Evolutionary conservation across 2,888 invertebrate species (phyloP).

Genomic region (Calliphora vomitoria): DNA sequence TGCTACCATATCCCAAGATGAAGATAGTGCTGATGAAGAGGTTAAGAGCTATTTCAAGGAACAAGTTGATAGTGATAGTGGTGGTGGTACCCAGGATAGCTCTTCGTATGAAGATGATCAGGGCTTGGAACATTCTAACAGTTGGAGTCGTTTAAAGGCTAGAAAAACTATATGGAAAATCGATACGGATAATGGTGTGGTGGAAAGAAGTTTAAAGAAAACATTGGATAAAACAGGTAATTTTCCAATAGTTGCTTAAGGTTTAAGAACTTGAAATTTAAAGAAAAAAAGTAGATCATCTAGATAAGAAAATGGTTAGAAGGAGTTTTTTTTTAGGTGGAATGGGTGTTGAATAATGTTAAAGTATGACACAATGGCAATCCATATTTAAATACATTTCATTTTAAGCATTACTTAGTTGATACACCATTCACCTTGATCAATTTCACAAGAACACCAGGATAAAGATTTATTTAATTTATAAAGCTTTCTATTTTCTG

Average conservation of each 20-base stretch:
- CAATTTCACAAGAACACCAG: too few species aligned
- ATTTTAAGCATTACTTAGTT: not conserved
- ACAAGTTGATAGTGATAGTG: conserved; percentile 79
- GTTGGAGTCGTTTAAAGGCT: conserved; percentile 87
- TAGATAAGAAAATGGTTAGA: conserved; percentile 15
- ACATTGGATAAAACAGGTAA: conserved; percentile 79
- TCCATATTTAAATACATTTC: too few species aligned
- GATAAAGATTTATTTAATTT: too few species aligned
- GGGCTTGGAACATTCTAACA: conserved; percentile 83
- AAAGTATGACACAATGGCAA: too few species aligned
- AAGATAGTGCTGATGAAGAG: conserved; percentile 87
- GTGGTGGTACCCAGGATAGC: conserved; percentile 80
- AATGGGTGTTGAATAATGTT: too few species aligned
- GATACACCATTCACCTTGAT: not conserved
- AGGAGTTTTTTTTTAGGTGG: not conserved
- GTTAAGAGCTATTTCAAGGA: conserved; percentile 86
- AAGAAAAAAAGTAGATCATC: conserved; percentile 73
- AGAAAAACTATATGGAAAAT: conserved; percentile 83
- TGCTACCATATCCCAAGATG: conserved; percentile 84
- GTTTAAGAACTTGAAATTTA: not conserved
- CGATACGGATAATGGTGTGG: conserved; percentile 76
- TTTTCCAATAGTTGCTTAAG: conserved; percentile 15
- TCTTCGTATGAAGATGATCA: conserved; percentile 80
- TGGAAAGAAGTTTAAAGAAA: conserved; percentile 43
- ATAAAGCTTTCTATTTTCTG: not conserved